Conservation (phyloP, 92 coral and sea anemone species). For the Pocillopora grandis region DNA sequence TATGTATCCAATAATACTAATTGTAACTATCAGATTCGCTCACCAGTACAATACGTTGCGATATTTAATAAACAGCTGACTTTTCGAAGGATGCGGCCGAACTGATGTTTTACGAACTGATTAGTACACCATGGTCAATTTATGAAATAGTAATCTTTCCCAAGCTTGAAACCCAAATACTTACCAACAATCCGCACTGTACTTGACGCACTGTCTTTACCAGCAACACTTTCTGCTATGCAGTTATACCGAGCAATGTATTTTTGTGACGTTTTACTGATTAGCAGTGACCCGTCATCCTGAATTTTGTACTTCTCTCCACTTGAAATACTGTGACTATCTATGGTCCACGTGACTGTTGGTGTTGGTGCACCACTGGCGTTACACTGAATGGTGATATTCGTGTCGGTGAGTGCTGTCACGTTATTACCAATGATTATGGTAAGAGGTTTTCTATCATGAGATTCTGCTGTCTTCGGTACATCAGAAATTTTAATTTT, state of each 20-base stretch:
- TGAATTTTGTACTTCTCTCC: slow-evolving; percentile 49
- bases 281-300: slow-evolving; percentile 39
- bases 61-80: too few relatives aligned
- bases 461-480: slow-evolving; percentile 37
- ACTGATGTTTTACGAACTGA: too few relatives aligned
- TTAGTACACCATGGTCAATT: too few relatives aligned
- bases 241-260: slow-evolving; percentile 56
- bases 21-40: too few relatives aligned
- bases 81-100: too few relatives aligned
- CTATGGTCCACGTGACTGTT: slow-evolving; percentile 60
- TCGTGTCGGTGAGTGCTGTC: slow-evolving; percentile 53
- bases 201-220: slow-evolving; percentile 45
- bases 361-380: slow-evolving; percentile 70
- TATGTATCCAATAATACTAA: not conserved
- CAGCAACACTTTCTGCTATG: slow-evolving; percentile 46
- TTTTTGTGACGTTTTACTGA: slow-evolving; percentile 11
- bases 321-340: slow-evolving; percentile 45
- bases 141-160: too few relatives aligned
- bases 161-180: slow-evolving; percentile 3
- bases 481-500: slow-evolving; percentile 12
- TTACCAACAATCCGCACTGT: slow-evolving; percentile 54
- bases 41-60: too few relatives aligned
- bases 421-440: slow-evolving; percentile 55
- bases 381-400: slow-evolving; percentile 62
- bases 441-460: slow-evolving; percentile 33